Percentiles rank a stretch among this genome's conserved stretches.
These are phyloP conservation scores for Gymnocephalus cernua DNA, from an alignment of 2,113 vertebrate species.

Conservation along the genomic window DNA sequence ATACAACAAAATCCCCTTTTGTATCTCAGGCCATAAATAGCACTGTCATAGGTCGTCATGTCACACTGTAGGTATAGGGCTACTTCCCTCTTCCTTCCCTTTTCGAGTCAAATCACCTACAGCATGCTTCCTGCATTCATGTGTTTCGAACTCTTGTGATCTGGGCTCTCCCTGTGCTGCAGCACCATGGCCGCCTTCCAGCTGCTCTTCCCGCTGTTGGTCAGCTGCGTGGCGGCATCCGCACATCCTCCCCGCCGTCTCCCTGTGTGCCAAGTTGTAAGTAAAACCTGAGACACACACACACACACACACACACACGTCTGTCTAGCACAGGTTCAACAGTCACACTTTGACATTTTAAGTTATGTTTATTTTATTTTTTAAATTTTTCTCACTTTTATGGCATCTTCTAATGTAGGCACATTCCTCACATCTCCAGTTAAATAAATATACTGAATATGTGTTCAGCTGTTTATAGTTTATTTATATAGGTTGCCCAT, in stretches of 20 bases:
- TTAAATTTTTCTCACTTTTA: neutral
- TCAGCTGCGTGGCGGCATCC: slow-evolving; percentile 77
- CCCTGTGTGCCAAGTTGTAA: slow-evolving; percentile 87
- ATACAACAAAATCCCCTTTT: slow-evolving; percentile 48
- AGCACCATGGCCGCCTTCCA: slow-evolving; percentile 89
- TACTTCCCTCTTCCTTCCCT: slow-evolving; percentile 58
- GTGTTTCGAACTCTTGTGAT: slow-evolving; percentile 43
- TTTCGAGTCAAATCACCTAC: slow-evolving; percentile 21
- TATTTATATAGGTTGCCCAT: slow-evolving; percentile 38
- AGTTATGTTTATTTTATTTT: too few relatives aligned
- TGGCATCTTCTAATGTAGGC: neutral
- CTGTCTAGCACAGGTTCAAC: too few relatives aligned
- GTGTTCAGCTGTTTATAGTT: slow-evolving; percentile 24
- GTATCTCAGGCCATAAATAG: slow-evolving; percentile 36
- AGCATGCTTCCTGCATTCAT: slow-evolving; percentile 50
- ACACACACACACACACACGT: neutral
- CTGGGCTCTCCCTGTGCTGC: slow-evolving; percentile 53
- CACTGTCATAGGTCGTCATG: slow-evolving; percentile 56
- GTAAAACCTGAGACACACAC: slow-evolving; percentile 47
- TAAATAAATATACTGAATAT: slow-evolving; percentile 3
- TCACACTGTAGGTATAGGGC: slow-evolving; percentile 28
- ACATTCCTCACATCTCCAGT: slow-evolving; percentile 14
- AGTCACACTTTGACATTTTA: too few relatives aligned
- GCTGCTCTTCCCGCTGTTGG: slow-evolving; percentile 84
- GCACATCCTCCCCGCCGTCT: slow-evolving; percentile 68